Conservation (phyloP, 2,797 vertebrate genomes). For the Rhinogobio ventralis region DNA sequence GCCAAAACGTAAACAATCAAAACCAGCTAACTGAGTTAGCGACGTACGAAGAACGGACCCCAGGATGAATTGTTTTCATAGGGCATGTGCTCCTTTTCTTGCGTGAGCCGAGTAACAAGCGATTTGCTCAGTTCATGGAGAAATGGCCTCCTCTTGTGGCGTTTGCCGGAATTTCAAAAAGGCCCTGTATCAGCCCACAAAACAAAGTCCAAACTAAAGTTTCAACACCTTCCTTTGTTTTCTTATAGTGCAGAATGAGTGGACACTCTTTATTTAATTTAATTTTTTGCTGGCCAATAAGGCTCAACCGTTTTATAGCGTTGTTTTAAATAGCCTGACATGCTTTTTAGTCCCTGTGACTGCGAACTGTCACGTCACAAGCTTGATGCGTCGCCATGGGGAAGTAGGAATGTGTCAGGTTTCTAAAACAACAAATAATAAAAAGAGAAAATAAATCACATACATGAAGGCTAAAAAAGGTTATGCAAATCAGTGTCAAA, state of each 20-base stretch:
- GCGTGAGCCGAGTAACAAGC: not conserved
- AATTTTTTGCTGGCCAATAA: not conserved
- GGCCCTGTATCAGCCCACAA: not conserved
- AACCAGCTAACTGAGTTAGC: too few species aligned
- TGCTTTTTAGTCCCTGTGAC: too few species aligned
- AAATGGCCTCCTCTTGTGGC: slow-evolving; percentile 9
- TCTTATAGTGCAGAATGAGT: not conserved
- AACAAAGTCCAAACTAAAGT: not conserved
- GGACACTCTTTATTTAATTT: not conserved
- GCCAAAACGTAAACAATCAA: too few species aligned
- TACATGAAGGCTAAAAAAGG: not conserved
- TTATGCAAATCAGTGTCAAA: not conserved
- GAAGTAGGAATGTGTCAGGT: not conserved
- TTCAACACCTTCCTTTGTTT: not conserved
- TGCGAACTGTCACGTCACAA: not conserved
- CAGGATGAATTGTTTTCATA: not conserved
- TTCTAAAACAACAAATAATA: not conserved
- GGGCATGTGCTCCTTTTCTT: not conserved
- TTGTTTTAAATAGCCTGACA: not conserved
- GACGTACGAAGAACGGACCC: too few species aligned
- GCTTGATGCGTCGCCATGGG: not conserved
- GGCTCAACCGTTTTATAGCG: too few species aligned
- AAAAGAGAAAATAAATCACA: too few species aligned
- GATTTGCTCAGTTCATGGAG: not conserved
- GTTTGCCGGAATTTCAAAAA: too few species aligned